Base-by-base conservation (phyloP, 2,888 invertebrate species). In the Tachina lurida region DNA sequence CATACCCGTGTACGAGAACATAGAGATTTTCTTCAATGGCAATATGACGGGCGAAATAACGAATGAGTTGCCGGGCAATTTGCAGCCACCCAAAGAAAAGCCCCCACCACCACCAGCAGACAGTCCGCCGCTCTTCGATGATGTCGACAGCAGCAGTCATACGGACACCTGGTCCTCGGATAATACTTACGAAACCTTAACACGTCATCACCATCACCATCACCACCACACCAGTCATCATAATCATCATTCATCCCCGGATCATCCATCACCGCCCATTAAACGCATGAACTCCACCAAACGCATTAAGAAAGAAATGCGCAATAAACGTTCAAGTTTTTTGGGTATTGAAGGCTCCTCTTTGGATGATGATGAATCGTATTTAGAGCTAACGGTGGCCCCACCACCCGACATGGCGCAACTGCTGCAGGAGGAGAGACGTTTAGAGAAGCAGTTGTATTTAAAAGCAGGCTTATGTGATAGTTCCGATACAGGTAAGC, bases 31-130 rank as follows among this genome's bases (percentile, higher is more conserved):
- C 89, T 94, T 94, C 86, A 89, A 88, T 80, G 89, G 91, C 31
- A 73, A 89, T 84, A 88, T 90, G 75, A 85, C 60, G 45, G 67
- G 63, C 2, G 80, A 82, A 17, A 52, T 58, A 41, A 62, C 39
- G 31, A 71, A 45, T 41, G 62, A 60, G 15, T n/a, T 74, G 17
- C 10, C 68, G 2, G 39, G 62, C 10, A 93, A 88, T 52, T 84
- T 95, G 89, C 96, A 96, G 90, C 97, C 97, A 15, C 96, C 96
- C n/a, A 96, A 95, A 90, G 97, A 97, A 90, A 97, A 97, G 90
- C 97, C 97, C 43, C 97, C 97, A 2, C 97, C 97, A 13, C 96
- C 96, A 3, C 96, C 96, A 0, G 94, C 87, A 0, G 91, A 91
- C 12, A 93, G 94, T 79, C 88, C 89, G 9, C 88, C 89, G 1